Percentiles rank a stretch among this genome's conserved stretches.
These are phyloP conservation scores for Balanococcus diminutus DNA, from an alignment of 2,888 invertebrate species.

Conservation along the genomic window DNA sequence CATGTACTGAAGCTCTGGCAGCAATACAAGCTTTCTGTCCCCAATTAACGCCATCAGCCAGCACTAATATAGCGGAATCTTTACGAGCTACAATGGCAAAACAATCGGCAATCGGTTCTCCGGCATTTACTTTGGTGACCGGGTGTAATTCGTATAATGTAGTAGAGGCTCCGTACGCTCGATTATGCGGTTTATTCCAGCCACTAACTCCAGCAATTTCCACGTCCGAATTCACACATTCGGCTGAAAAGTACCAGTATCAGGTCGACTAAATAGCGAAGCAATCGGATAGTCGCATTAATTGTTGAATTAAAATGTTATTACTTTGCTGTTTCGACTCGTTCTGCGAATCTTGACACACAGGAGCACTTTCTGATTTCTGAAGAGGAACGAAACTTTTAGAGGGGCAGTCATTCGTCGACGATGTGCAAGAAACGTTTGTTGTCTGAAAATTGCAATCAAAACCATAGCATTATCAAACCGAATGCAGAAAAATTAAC, in stretches of 20 bases:
- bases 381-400: conserved; percentile 59
- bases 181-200: conserved; percentile 68
- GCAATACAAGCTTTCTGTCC: conserved; percentile 84
- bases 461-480: not conserved
- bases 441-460: no score
- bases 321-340: not conserved
- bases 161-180: conserved; percentile 74
- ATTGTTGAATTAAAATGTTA: not conserved
- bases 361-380: conserved; percentile 62
- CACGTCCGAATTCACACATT: not conserved
- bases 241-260: not conserved
- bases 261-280: not conserved
- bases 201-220: conserved; percentile 64
- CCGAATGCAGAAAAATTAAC: no score
- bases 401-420: not conserved
- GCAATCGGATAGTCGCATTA: not conserved
- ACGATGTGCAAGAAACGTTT: conserved; percentile 8
- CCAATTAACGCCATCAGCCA: conserved; percentile 93
- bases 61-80: conserved; percentile 78
- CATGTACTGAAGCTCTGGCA: conserved; percentile 84
- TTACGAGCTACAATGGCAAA: conserved; percentile 75
- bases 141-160: conserved; percentile 85
- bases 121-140: conserved; percentile 72
- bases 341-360: conserved; percentile 55
- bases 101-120: conserved; percentile 86